Percentiles rank a stretch among this genome's conserved stretches.
Evolutionary conservation across 2,113 vertebrate species (phyloP).

Genomic region (Pachyramphus minor): DNA sequence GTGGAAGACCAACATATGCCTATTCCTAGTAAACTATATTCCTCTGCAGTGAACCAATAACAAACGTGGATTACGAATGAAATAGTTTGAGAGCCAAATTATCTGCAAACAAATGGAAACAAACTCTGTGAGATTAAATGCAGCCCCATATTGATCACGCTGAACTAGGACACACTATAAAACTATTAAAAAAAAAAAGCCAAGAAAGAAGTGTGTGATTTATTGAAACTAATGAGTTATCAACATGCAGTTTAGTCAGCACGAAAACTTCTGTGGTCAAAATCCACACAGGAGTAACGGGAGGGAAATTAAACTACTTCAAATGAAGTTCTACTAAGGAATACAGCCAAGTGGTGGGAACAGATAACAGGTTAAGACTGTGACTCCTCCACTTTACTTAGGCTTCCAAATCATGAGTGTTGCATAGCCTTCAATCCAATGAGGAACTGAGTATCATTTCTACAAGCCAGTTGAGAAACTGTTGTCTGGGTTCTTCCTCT

Average conservation of each 20-base stretch:
- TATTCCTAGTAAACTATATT: background rate
- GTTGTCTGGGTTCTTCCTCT: background rate
- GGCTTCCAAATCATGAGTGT: background rate
- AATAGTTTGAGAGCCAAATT: background rate
- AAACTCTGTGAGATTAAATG: background rate
- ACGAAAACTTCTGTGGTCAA: background rate
- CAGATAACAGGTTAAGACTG: background rate
- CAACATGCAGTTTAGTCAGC: background rate
- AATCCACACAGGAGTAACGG: background rate
- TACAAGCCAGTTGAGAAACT: background rate
- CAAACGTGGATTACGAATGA: background rate
- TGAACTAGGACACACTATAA: background rate
- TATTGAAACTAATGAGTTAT: background rate
- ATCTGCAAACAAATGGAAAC: background rate
- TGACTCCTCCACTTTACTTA: background rate
- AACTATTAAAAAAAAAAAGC: background rate
- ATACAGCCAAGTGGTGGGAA: background rate
- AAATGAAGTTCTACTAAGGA: background rate
- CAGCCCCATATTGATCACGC: background rate
- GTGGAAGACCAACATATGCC: too few species aligned
- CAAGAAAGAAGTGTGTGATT: background rate
- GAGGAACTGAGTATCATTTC: background rate
- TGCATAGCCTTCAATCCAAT: background rate
- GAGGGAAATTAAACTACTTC: background rate
- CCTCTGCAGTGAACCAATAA: background rate